Base-by-base conservation (phyloP, 2,888 invertebrate species). In the Sialis fuliginosa region DNA sequence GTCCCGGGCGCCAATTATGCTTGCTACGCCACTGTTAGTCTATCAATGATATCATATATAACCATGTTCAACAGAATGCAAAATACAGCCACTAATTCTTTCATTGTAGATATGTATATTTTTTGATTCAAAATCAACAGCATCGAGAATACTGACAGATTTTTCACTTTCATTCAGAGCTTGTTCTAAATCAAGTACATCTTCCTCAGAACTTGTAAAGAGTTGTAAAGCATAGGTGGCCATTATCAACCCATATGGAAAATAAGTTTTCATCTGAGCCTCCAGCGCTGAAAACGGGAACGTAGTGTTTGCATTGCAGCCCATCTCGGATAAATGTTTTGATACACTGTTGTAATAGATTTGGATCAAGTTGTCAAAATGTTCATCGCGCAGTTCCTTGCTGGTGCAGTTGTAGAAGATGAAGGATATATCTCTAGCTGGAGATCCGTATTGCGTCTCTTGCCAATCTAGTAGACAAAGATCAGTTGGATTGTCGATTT, bases 341-440 rank as follows among this genome's bases (percentile, higher is more conserved):
- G 53, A 53, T 9, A 64, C 51, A 6, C 57, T 55, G 22, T 57
- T 48, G 50, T 63, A 52, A 49, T 65, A 64, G 9, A 57, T 49
- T 35, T 55, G 48, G 5, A 63, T 48, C 33, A 58, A 55, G 30
- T 56, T 44, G 22, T 63, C 56, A 6, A 56, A 55, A 31, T 59
- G 50, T 39, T 56, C 50, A 30, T 52, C 49, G 4, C 62, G 53
- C 8, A 56, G 47, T 7, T 57, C 53, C 42, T 56, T 56, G 4
- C 55, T 50, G 8, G 56, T 55, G 33, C 58, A 58, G 4, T 57
- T 57, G 47, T 58, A 62, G 6, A 64, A 52, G 50, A 58, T 54
- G 49, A 63, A 62, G 5, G 58, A 52, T 34, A 65, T 43, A 48
- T 65, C 65, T 33, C 53, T 48, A 5, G 56, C 58, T 1, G 59